Percentiles rank a stretch among this genome's conserved stretches.
Conservation (phyloP, 23 tunicate genomes). For the Trididemnum miniatum region DNA sequence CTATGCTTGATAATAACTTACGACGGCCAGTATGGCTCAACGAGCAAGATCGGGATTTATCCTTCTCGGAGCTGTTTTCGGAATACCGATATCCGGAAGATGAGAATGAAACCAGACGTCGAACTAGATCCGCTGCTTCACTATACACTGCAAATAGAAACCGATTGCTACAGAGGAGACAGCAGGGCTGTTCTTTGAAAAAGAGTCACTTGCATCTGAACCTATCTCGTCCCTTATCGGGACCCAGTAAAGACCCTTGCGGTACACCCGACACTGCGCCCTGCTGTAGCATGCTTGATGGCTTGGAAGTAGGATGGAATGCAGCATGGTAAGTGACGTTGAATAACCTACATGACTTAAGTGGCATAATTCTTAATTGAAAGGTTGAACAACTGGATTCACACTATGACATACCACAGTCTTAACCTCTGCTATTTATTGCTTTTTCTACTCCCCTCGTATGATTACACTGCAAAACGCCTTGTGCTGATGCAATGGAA, state of each 20-base stretch:
- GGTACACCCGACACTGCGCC: not conserved
- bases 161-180: not conserved
- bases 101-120: not conserved
- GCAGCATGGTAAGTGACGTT: not conserved
- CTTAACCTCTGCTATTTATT: too few relatives aligned
- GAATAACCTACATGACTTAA: too few relatives aligned
- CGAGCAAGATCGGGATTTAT: not conserved
- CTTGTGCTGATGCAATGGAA: too few relatives aligned
- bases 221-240: not conserved
- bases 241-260: not conserved
- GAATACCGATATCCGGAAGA: not conserved
- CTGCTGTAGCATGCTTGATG: not conserved
- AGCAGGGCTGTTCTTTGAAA: not conserved
- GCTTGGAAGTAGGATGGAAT: not conserved
- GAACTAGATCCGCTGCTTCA: conserved; percentile 8
- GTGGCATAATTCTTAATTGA: too few relatives aligned
- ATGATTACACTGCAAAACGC: too few relatives aligned
- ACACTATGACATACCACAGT: too few relatives aligned
- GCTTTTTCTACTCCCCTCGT: too few relatives aligned
- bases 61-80: not conserved
- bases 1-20: not conserved
- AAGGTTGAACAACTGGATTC: too few relatives aligned
- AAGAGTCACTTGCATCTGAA: not conserved
- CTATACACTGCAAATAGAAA: not conserved
- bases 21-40: conserved; percentile 4